These are phyloP conservation scores for Eupsilia transversa DNA, from an alignment of 2,888 invertebrate species.

Conservation along the genomic window DNA sequence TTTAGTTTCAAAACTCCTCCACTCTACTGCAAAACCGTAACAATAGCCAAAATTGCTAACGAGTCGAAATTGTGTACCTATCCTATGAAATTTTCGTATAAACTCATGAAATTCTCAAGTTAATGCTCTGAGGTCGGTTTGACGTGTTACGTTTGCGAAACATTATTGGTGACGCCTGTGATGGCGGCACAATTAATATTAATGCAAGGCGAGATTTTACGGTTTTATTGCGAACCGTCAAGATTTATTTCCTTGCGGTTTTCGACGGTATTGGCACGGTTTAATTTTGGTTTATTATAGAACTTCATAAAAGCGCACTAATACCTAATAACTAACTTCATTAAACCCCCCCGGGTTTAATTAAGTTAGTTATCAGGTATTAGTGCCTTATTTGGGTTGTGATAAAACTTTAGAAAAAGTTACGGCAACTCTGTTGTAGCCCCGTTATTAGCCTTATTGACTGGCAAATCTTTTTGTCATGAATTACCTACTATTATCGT, in stretches of 20 bases:
- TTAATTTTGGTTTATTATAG: constrained; percentile 14
- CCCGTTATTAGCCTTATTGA: no score
- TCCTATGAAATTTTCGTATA: constrained; percentile 51
- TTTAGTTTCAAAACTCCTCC: constrained; percentile 12
- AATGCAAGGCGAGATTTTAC: constrained; percentile 42
- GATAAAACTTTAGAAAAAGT: no score
- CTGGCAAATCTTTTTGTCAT: no score
- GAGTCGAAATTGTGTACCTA: constrained; percentile 32
- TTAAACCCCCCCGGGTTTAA: no score
- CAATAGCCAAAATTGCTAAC: constrained; percentile 19
- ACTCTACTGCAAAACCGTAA: neutral
- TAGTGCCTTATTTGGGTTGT: no score
- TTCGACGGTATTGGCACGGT: constrained; percentile 10
- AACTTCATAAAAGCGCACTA: no score
- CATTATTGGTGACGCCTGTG: constrained; percentile 62
- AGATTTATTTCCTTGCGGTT: constrained; percentile 55
- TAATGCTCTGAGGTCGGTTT: constrained; percentile 60
- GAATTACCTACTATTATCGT: no score
- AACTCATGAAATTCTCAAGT: constrained; percentile 62
- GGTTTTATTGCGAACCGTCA: constrained; percentile 41
- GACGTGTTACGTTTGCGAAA: constrained; percentile 56
- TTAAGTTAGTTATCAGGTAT: no score
- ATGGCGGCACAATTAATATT: constrained; percentile 61
- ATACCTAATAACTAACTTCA: no score
- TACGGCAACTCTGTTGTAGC: no score